These are phyloP conservation scores for Hybos culiciformis DNA, from an alignment of 2,888 invertebrate species.

Conservation along the genomic window DNA sequence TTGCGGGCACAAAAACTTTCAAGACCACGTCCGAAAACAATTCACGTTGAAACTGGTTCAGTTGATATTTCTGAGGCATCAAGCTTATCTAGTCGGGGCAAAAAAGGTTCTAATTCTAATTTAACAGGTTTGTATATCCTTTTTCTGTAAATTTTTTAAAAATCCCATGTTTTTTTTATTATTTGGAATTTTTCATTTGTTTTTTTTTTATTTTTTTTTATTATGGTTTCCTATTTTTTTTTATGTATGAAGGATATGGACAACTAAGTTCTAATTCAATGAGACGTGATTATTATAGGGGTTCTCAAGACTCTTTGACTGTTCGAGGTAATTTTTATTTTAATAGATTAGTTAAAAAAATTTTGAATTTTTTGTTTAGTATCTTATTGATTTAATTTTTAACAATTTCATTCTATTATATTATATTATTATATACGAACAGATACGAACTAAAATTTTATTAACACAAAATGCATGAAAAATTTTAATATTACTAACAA, in stretches of 20 bases:
- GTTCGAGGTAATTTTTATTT: constrained; percentile 49
- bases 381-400: constrained; percentile 12
- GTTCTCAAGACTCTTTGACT: constrained; percentile 80
- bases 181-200: constrained; percentile 8
- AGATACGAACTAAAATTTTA: too few relatives aligned
- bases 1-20: constrained; percentile 49
- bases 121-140: constrained; percentile 49
- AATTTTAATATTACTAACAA: too few relatives aligned
- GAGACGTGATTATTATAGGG: constrained; percentile 82
- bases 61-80: constrained; percentile 65
- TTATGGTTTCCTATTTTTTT: constrained; percentile 17
- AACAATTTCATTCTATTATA: constrained; percentile 6
- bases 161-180: constrained; percentile 6
- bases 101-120: constrained; percentile 71
- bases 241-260: constrained; percentile 26
- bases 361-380: constrained; percentile 9
- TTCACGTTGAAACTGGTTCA: constrained; percentile 73
- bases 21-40: constrained; percentile 77
- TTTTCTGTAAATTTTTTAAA: constrained; percentile 12
- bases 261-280: constrained; percentile 47
- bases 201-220: constrained; percentile 16
- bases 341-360: too few relatives aligned
- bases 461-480: too few relatives aligned
- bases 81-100: constrained; percentile 54
- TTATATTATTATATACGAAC: too few relatives aligned